Evolutionary conservation across 2,113 vertebrate species (phyloP), one percentile per base, ranked within the genome.

Genomic region (Empidonax alnorum): DNA sequence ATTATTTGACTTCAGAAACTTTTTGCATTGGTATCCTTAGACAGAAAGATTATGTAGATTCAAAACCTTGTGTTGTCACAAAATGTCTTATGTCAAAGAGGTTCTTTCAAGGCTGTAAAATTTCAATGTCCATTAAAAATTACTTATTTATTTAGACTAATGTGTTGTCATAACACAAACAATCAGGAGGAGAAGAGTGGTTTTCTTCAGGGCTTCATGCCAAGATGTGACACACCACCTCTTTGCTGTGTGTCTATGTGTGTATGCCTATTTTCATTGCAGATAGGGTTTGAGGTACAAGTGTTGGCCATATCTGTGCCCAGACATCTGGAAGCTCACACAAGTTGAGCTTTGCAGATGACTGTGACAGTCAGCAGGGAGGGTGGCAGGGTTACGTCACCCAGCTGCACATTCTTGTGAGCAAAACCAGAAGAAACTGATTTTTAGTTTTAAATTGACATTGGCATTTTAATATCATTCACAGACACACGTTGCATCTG

Each of bases 391-490:
- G 55, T 0, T 2, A 50, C 56, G 14, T 68, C 3, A 3, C 20
- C 20, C 0, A 1, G 22, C 77, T 91, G 24, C 2, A 1, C 0
- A 0, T 66, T 63, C 52, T 58, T 1, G 4, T 30, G 76, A 53
- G 52, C 31, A 84, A 84, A 89, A 44, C 52, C 76, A 39, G 62
- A 46, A 53, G 27, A 81, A 53, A 82, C 6, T 1, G 12, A 75
- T 81, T 89, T 93, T 50, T 42, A 4, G 20, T 56, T 93, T 68
- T 59, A 59, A 59, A 59, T 37, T 89, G 83, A 78, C 53, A 66
- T 1, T 0, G 7, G 30, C 44, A 42, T 80, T 92, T 88, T 65
- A 68, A 78, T 65, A 39, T 23, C 1, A 4, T 68, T 71, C 69
- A 35, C 20, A 62, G 76, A 18, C 28, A 59, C 13, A 12, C 3